Percentiles rank a stretch among this genome's conserved stretches.
phyloP scores from a whole-genome alignment of 2,113 vertebrate species.

The Nansenia antarctica region DNA sequence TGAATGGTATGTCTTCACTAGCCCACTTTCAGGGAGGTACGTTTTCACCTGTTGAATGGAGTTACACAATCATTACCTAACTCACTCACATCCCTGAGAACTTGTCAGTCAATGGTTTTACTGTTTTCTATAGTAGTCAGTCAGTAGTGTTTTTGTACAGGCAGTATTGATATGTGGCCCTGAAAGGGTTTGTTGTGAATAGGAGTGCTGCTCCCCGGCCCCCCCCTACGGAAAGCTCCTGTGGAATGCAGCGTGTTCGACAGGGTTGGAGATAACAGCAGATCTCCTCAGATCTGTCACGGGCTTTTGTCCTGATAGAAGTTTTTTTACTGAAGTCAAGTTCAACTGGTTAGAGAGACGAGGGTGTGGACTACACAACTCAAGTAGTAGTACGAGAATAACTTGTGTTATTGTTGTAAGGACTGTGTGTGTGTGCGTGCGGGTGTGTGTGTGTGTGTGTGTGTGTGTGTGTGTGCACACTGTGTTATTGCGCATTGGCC shows the following conservation, averaged over 20 bases:
- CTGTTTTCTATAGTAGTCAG: too few species aligned
- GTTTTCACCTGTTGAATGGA: background rate
- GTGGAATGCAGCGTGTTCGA: slow-evolving; percentile 39
- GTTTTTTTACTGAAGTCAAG: slow-evolving; percentile 10
- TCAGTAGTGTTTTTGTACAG: background rate
- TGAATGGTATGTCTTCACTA: too few species aligned
- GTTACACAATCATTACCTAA: background rate
- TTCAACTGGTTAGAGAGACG: slow-evolving; percentile 15
- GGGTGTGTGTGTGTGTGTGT: background rate
- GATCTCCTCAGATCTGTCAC: background rate
- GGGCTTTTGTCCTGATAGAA: background rate
- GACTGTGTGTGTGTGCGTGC: background rate
- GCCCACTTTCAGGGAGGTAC: background rate
- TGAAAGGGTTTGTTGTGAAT: background rate
- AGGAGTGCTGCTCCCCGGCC: background rate
- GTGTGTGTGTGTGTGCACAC: background rate
- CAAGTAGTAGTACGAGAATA: too few species aligned
- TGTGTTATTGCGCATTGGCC: background rate
- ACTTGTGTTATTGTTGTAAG: background rate
- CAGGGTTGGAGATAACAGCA: too few species aligned
- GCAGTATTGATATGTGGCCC: background rate
- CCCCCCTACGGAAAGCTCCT: slow-evolving; percentile 20
- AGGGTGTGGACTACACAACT: background rate
- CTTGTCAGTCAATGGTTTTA: background rate
- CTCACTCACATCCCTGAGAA: background rate